Evolutionary conservation across 2,888 invertebrate species (phyloP).

Genomic region (Trachelus tabidus): DNA sequence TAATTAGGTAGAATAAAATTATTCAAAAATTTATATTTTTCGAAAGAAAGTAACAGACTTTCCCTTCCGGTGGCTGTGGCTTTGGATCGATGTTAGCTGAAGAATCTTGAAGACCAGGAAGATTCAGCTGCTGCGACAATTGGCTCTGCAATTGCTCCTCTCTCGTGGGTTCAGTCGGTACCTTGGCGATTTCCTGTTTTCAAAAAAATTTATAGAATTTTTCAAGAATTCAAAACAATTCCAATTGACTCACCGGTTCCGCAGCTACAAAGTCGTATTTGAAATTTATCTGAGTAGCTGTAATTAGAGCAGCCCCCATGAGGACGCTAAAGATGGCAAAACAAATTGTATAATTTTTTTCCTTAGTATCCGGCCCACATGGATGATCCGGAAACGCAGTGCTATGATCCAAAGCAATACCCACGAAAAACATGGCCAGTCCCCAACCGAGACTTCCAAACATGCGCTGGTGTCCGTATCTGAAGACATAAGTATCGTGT

Average conservation of each 20-base stretch:
- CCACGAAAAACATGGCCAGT: constrained; percentile 98
- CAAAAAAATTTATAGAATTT: background rate
- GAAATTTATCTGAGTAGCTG: constrained; percentile 86
- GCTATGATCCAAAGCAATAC: constrained; percentile 95
- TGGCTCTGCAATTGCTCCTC: constrained; percentile 88
- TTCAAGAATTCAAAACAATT: background rate
- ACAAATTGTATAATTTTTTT: constrained; percentile 98
- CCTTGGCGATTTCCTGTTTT: constrained; percentile 57
- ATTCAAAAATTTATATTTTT: constrained; percentile 1
- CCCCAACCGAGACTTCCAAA: constrained; percentile 99
- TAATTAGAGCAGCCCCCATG: constrained; percentile 94
- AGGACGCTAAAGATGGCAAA: constrained; percentile 97
- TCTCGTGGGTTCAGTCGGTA: constrained; percentile 67
- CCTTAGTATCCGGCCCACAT: constrained; percentile 87
- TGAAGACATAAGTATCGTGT: constrained; percentile 30
- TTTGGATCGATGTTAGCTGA: constrained; percentile 65
- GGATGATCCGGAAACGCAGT: constrained; percentile 95
- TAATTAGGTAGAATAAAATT: background rate
- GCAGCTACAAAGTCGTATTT: constrained; percentile 64
- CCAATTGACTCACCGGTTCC: constrained; percentile 48
- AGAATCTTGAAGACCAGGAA: constrained; percentile 80
- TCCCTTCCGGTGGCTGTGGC: constrained; percentile 67
- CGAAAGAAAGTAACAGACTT: constrained; percentile 54
- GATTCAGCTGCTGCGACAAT: constrained; percentile 83
- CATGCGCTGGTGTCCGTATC: constrained; percentile 97